Percentiles rank a stretch among this genome's conserved stretches.
Conservation (phyloP, 2,113 vertebrate species). For the Podiceps cristatus region DNA sequence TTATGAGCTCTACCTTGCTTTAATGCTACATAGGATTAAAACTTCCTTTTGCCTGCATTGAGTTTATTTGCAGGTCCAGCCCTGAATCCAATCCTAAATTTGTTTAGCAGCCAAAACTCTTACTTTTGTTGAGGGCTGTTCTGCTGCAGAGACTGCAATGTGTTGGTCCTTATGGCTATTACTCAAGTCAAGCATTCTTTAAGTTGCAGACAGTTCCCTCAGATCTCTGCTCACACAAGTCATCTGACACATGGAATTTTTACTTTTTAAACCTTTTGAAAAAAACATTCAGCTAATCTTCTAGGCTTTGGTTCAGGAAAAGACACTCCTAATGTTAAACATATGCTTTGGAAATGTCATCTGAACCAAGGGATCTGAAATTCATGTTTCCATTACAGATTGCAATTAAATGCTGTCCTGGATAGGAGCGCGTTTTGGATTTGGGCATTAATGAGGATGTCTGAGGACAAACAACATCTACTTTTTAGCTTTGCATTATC, state of each 20-base stretch:
- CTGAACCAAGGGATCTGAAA: neutral
- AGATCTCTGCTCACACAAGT: neutral
- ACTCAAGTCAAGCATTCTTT: neutral
- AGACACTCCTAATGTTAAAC: neutral
- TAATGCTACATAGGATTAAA: neutral
- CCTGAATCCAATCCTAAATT: neutral
- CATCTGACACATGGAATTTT: neutral
- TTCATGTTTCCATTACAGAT: neutral
- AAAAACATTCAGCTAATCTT: slow-evolving; percentile 9
- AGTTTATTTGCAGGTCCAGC: neutral
- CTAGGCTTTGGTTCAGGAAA: neutral
- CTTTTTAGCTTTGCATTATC: neutral
- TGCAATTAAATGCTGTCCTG: neutral
- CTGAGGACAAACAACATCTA: neutral
- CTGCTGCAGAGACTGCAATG: neutral
- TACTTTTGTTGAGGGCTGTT: neutral
- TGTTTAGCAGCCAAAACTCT: neutral
- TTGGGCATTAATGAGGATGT: neutral
- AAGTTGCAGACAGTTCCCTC: neutral
- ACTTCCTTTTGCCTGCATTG: neutral
- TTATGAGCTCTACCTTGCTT: neutral
- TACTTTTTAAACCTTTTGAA: neutral
- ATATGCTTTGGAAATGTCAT: neutral
- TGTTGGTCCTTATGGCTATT: neutral
- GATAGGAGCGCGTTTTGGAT: neutral